Percentiles rank a stretch among this genome's conserved stretches.
phyloP scores from a whole-genome alignment of 2,888 invertebrate genomes.

The Odontocerum albicorne region DNA sequence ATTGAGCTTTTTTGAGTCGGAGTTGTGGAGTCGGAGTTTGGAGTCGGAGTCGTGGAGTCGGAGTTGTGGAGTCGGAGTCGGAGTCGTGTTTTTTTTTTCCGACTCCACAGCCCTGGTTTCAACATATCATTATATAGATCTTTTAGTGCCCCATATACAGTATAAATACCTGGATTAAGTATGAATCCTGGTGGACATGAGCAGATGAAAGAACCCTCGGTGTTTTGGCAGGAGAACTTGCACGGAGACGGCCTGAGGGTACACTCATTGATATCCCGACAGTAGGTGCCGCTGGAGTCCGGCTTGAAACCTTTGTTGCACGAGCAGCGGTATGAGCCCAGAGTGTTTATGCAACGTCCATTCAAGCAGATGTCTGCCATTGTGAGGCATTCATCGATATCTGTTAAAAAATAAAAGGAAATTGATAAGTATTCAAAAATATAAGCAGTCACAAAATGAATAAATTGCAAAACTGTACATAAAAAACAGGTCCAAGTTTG shows the following conservation, averaged over 20 bases:
- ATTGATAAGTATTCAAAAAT: no score
- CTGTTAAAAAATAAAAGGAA: slow-evolving; percentile 43
- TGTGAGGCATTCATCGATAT: slow-evolving; percentile 83
- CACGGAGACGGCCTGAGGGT: slow-evolving; percentile 71
- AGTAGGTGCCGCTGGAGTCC: slow-evolving; percentile 67
- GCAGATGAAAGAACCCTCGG: slow-evolving; percentile 76
- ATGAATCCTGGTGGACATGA: slow-evolving; percentile 78
- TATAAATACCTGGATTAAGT: slow-evolving; percentile 61
- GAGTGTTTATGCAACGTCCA: slow-evolving; percentile 81
- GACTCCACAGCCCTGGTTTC: no score
- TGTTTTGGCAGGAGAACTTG: slow-evolving; percentile 78
- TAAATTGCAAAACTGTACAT: no score
- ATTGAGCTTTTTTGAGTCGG: no score
- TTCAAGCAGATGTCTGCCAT: slow-evolving; percentile 78
- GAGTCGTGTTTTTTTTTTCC: no score
- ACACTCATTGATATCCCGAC: slow-evolving; percentile 81
- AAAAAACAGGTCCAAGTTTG: no score
- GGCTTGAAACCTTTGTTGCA: slow-evolving; percentile 76
- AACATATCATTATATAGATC: no score
- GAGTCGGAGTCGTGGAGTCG: no score
- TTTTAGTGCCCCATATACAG: no score
- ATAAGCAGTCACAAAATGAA: no score
- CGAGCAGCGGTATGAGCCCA: slow-evolving; percentile 81
- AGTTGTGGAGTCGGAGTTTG: no score
- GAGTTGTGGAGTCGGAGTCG: no score